These are phyloP conservation scores for Alces alces DNA, from an alignment of 2,113 vertebrate genomes.

Conservation along the genomic window DNA sequence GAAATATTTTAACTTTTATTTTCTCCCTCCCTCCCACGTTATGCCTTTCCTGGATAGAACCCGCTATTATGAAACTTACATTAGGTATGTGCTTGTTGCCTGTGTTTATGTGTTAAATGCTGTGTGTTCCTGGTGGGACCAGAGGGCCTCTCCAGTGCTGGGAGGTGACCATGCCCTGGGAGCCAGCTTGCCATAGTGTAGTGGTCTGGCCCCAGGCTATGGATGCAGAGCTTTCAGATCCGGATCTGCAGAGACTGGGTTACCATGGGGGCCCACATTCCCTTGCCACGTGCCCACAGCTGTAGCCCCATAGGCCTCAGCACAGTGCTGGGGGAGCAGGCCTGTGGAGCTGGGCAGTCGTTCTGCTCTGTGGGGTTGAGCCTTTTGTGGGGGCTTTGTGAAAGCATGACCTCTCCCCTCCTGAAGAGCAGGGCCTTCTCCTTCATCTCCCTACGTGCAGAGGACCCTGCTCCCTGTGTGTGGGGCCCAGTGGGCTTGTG, in stretches of 20 bases:
- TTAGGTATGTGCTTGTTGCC: slow-evolving; percentile 90
- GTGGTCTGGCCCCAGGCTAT: background rate
- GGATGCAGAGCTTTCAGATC: background rate
- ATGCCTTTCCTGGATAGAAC: slow-evolving; percentile 91
- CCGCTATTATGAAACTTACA: slow-evolving; percentile 98
- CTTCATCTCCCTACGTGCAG: rapidly evolving
- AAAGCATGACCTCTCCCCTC: background rate
- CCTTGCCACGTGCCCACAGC: rapidly evolving
- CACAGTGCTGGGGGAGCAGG: background rate
- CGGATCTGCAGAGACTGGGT: background rate
- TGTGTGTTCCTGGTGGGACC: background rate
- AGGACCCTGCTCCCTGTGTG: rapidly evolving
- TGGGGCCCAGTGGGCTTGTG: background rate
- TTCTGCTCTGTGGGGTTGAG: background rate
- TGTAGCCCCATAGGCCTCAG: background rate
- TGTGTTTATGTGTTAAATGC: background rate
- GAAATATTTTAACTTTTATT: slow-evolving; percentile 65
- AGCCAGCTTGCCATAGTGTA: background rate
- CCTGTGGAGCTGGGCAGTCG: background rate
- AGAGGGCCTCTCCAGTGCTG: background rate
- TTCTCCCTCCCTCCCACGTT: slow-evolving; percentile 81
- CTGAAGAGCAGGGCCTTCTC: background rate
- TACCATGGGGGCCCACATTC: background rate
- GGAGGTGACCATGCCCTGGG: background rate
- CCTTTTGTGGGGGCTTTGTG: background rate